These are phyloP conservation scores for Ethmia dodecea DNA, from an alignment of 2,888 invertebrate species.

Conservation along the genomic window DNA sequence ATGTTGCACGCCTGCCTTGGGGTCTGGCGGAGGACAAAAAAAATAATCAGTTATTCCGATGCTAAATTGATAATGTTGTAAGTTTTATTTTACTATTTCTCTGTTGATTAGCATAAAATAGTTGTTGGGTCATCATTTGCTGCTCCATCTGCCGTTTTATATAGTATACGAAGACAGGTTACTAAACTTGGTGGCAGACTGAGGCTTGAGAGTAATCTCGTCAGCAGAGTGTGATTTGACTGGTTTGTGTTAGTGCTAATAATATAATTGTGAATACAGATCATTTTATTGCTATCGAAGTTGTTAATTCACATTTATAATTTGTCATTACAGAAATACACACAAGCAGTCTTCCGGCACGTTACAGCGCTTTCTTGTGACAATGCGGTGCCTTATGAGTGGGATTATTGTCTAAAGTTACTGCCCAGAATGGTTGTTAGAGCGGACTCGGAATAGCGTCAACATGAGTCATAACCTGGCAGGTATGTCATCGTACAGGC, in stretches of 20 bases:
- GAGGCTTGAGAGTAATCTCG: conserved; percentile 26
- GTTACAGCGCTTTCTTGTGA: conserved; percentile 56
- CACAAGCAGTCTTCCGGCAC: conserved; percentile 60
- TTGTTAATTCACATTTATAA: conserved; percentile 11
- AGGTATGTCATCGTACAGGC: conserved; percentile 88
- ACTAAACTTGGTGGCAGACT: conserved; percentile 26
- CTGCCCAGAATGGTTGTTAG: conserved; percentile 55
- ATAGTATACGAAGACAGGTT: conserved; percentile 45
- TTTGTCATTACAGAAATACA: conserved; percentile 72
- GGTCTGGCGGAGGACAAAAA: conserved; percentile 69
- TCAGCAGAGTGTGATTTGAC: no score
- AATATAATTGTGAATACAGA: not conserved
- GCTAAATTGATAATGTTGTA: conserved; percentile 72
- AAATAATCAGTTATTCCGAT: conserved; percentile 67
- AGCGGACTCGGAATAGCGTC: conserved; percentile 52
- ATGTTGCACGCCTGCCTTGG: conserved; percentile 75
- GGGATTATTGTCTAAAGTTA: conserved; percentile 41
- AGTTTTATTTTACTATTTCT: conserved; percentile 45
- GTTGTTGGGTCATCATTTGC: conserved; percentile 15
- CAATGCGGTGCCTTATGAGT: conserved; percentile 60
- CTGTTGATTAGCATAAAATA: conserved; percentile 18
- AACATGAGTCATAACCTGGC: conserved; percentile 88
- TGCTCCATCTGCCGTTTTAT: conserved; percentile 19
- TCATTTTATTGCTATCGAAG: not conserved
- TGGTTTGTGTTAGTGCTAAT: no score